Percentiles rank a stretch among this genome's conserved stretches.
Conservation (phyloP, 2,113 vertebrate genomes). For the Scortum barcoo region DNA sequence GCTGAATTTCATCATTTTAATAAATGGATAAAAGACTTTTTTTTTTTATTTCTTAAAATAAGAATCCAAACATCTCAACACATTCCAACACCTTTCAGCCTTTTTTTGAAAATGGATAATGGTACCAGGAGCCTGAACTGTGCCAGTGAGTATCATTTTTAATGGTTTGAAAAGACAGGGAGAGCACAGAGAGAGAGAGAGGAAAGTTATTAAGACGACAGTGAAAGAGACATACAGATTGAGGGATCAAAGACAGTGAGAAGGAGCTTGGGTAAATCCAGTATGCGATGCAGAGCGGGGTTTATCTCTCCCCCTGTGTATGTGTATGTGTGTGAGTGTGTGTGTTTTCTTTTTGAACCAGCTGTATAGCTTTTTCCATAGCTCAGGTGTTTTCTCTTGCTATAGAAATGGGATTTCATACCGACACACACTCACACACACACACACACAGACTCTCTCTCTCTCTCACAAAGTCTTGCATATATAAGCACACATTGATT, state of each 20-base stretch:
- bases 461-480: not conserved
- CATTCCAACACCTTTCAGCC: constrained; percentile 8
- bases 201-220: constrained; percentile 50
- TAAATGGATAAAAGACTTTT: constrained; percentile 27
- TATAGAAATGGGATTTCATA: constrained; percentile 34
- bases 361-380: constrained; percentile 21
- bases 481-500: not conserved
- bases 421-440: not conserved
- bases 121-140: constrained; percentile 17
- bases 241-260: constrained; percentile 56
- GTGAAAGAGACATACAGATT: constrained; percentile 59
- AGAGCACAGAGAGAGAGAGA: constrained; percentile 30
- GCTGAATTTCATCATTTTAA: not conserved
- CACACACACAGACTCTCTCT: not conserved
- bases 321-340: not conserved
- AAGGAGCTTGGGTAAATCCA: constrained; percentile 62
- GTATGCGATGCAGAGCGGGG: constrained; percentile 25
- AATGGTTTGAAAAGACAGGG: constrained; percentile 14
- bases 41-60: constrained; percentile 6
- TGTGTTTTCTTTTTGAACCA: not conserved
- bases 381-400: constrained; percentile 56
- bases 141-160: constrained; percentile 22
- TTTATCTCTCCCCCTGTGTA: constrained; percentile 15
- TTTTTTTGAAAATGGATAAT: constrained; percentile 41
- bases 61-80: constrained; percentile 22